A percentile compares a stretch with the other conserved stretches of the same genome.
These are phyloP conservation scores for Uloborus diversus DNA, from an alignment of 1,140 invertebrate genomes.

Conservation along the genomic window DNA sequence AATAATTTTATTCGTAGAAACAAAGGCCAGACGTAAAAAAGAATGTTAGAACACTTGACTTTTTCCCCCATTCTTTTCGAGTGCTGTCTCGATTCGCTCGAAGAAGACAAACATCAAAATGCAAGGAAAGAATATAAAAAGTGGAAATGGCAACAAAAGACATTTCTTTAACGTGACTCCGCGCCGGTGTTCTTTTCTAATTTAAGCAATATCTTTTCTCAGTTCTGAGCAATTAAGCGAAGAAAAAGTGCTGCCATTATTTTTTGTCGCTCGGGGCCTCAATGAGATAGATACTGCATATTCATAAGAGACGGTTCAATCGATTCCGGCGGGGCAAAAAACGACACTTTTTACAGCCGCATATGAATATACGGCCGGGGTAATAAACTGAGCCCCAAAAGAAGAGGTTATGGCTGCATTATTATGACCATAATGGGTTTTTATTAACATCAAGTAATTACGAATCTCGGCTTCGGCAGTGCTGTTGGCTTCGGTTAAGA, in stretches of 20 bases:
- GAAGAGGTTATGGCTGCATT: constrained; percentile 43
- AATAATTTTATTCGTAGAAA: too few relatives aligned
- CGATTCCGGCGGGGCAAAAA: neutral
- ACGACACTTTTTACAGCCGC: constrained; percentile 16
- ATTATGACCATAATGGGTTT: constrained; percentile 47
- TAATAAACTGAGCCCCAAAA: constrained; percentile 38
- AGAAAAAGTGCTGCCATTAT: constrained; percentile 31
- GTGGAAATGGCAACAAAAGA: constrained; percentile 22
- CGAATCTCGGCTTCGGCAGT: constrained; percentile 41
- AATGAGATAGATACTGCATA: constrained; percentile 41
- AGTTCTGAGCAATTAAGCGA: constrained; percentile 35
- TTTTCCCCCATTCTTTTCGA: too few relatives aligned
- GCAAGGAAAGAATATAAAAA: constrained; percentile 1
- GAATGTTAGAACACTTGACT: too few relatives aligned
- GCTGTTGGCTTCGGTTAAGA: constrained; percentile 8
- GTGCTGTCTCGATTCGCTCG: too few relatives aligned
- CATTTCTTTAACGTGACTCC: constrained; percentile 38
- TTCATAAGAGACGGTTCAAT: constrained; percentile 27
- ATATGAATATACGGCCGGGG: constrained; percentile 1
- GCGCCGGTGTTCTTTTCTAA: neutral
- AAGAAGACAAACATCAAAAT: neutral
- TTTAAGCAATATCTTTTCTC: constrained; percentile 18
- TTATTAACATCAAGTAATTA: constrained; percentile 50
- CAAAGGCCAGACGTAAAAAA: too few relatives aligned
- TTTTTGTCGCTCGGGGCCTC: constrained; percentile 23